Evolutionary conservation across 2,888 invertebrate genomes (phyloP), one percentile per base, ranked within the genome.

Genomic region (Hirtodrosophila trivittata): DNA sequence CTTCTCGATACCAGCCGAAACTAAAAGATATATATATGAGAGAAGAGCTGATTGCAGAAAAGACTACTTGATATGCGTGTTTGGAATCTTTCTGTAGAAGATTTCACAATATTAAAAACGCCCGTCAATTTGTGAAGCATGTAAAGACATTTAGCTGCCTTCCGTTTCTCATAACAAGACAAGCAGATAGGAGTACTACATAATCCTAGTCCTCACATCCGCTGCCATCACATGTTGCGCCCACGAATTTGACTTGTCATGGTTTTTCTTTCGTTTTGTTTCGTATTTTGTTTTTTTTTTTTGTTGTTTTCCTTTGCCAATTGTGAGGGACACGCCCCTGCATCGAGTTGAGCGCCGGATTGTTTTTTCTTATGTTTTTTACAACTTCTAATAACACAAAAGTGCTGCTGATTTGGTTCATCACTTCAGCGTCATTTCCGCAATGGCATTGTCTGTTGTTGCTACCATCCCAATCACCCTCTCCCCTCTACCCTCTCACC

Each of bases 341-440:
- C 55, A 47, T 18, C 14, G 58, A 43, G 30, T 28, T 45, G 35
- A 14, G n/a, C 12, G 30, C 39, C n/a, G 60, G 45, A 47, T 37
- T 57, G 50, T 56, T 64, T 62, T 43, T 73, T 42, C 38, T 42
- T 37, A 38, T 57, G 51, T 49, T 73, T 70, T 82, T 77, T 67
- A 82, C 75, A 77, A 63, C 75, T 75, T 77, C 71, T 77, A 82
- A 77, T 82, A 82, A 77, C 59, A 71, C 71, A 77, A 77, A 82
- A 82, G 78, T 77, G 77, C 67, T 62, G 77, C 77, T 82, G 83
- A 77, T 82, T 82, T 68, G 83, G 83, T 77, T 82, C 83, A 82
- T 82, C 77, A 82, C 71, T 77, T 74, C 42, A 58, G 67, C 63
- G 65, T 66, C 77, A 75, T 77, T 77, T 77, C 71, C 60, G 70